phyloP scores from a whole-genome alignment of 92 coral and sea anemone species.

The Meandrina meandrites region DNA sequence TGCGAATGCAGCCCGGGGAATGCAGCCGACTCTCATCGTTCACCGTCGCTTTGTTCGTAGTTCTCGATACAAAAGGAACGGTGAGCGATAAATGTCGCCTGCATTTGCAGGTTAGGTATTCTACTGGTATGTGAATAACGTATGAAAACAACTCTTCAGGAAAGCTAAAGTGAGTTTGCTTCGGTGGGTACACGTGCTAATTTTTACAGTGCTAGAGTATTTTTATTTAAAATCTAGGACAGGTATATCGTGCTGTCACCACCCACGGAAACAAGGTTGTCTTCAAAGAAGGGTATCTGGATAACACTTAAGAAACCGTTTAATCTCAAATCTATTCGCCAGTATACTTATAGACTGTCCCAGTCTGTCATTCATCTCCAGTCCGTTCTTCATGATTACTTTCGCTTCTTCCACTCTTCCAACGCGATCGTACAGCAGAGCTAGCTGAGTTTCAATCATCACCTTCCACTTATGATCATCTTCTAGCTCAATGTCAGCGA shows the following conservation, averaged over 20 bases:
- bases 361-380: slow-evolving; percentile 2
- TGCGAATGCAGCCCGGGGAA: not conserved
- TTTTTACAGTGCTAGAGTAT: no score
- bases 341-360: not conserved
- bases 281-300: not conserved
- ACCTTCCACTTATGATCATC: slow-evolving; percentile 31
- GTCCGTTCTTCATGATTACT: slow-evolving; percentile 15
- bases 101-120: not conserved
- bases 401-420: slow-evolving; percentile 2
- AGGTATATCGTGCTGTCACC: not conserved
- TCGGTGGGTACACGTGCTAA: no score
- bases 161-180: no score
- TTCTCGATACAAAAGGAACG: not conserved
- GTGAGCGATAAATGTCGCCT: not conserved
- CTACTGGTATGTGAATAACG: not conserved
- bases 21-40: not conserved
- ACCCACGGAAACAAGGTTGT: not conserved
- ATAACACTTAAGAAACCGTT: not conserved
- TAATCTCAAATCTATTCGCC: slow-evolving; percentile 14
- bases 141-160: not conserved
- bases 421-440: slow-evolving; percentile 7
- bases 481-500: slow-evolving; percentile 14
- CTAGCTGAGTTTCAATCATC: slow-evolving; percentile 30
- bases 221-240: no score
- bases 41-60: not conserved